Base-by-base conservation (phyloP, 92 coral and sea anemone genomes). In the Virgularia gustaviana region DNA sequence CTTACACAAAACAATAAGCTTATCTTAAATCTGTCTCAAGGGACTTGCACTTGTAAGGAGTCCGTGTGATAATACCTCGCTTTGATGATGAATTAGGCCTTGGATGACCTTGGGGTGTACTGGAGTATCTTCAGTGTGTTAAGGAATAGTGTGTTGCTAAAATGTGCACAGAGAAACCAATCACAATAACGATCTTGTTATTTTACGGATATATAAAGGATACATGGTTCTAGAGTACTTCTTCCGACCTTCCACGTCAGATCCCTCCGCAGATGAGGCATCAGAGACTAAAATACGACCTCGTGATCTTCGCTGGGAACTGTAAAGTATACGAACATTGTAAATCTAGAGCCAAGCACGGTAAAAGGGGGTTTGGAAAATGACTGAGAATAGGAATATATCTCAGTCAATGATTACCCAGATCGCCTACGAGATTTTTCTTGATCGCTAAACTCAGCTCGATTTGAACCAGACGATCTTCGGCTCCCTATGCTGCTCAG, bases 91-190 rank as follows among this genome's bases (percentile, higher is more conserved):
- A 29, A 30, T 29, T 24, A 6, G 39, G n/a, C 49, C 60, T 20
- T 29, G 31, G 45, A 15, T 45, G 53, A 30, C 49, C 74, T 36
- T 67, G 74, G 16, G 74, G 74, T 6, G 98, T 92, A 56, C 98
- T 92, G 25, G 98, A 92, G 76, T 92, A 92, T 24, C 74, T 67
- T 10, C 10, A 7, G 41, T 43, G 11, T 1, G 64, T 86, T 67
- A 86, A 86, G 87, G 81, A 67, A 67, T 28, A 67, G 0, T 36
- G 0, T 0, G 58, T 41, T 65, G 58, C 44, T 41, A 41, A 9
- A 41, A 9, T 41, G 47, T 9, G n/a, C n/a, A 13, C 13, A 43
- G 0, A 13, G 51, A 43, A 43, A 43, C 13, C 19, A 43, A 13
- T 43, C 51, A 22, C 13, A 43, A 1, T 43, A 13, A 43, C 13